phyloP scores from a whole-genome alignment of 2,888 invertebrate genomes.

The Sussaba pulchella region DNA sequence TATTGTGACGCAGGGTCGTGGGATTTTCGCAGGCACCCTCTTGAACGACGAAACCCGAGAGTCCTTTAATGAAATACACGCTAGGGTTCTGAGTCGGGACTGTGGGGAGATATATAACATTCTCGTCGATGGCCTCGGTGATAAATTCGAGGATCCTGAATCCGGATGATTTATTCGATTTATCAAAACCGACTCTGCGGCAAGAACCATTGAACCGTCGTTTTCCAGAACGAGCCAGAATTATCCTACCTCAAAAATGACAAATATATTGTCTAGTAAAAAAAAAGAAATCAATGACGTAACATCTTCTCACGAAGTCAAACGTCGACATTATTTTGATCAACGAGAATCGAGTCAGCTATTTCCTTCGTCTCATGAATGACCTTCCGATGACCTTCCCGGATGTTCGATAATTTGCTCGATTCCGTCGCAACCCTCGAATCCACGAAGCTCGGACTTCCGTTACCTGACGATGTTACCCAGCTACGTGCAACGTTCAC shows the following conservation, averaged over 20 bases:
- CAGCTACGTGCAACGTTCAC: constrained; percentile 30
- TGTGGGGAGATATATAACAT: constrained; percentile 34
- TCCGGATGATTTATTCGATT: constrained; percentile 80
- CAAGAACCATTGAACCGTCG: neutral
- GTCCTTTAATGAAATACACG: constrained; percentile 55
- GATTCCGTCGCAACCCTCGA: constrained; percentile 71
- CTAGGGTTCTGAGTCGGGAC: constrained; percentile 22
- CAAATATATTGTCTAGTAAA: neutral
- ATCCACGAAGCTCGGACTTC: constrained; percentile 17
- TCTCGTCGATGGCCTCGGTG: constrained; percentile 65
- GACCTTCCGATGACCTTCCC: neutral
- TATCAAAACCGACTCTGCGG: constrained; percentile 70
- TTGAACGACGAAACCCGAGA: constrained; percentile 16
- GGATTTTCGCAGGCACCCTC: constrained; percentile 32
- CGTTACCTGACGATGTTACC: constrained; percentile 37
- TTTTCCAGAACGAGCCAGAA: neutral
- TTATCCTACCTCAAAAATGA: neutral
- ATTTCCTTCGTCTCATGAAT: neutral
- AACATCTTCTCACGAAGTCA: too few relatives aligned
- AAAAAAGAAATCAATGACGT: neutral
- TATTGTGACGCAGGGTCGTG: constrained; percentile 17
- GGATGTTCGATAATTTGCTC: constrained; percentile 72
- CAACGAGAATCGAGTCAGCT: neutral
- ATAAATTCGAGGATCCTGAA: constrained; percentile 78
- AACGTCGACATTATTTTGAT: too few relatives aligned